Percentiles rank a stretch among this genome's conserved stretches.
phyloP scores from a whole-genome alignment of 2,113 vertebrate species.

The Saguinus imperator region DNA sequence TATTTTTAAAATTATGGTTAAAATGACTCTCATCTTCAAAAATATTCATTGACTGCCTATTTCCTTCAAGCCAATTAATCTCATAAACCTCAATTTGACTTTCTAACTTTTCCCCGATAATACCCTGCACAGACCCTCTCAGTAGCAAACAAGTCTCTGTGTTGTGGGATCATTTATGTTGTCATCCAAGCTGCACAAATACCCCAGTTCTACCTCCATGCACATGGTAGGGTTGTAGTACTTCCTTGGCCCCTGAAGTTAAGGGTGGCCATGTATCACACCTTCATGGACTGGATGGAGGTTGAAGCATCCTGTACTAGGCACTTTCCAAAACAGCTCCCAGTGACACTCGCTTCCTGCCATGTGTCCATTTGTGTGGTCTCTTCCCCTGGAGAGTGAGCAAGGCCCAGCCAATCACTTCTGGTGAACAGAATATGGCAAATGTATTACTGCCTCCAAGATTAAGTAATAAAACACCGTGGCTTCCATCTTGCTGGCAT shows the following conservation, averaged over 20 bases:
- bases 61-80: not conserved
- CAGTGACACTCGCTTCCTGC: not conserved
- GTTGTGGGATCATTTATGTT: not conserved
- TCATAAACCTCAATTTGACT: not conserved
- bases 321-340: not conserved
- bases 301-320: too few relatives aligned
- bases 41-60: not conserved
- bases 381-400: not conserved
- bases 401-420: not conserved
- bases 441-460: not conserved
- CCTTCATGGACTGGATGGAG: not conserved
- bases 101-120: not conserved
- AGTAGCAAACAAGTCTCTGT: not conserved
- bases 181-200: not conserved
- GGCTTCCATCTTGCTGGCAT: not conserved
- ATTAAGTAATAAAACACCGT: not conserved
- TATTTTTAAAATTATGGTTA: constrained; percentile 29
- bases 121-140: not conserved
- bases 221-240: not conserved
- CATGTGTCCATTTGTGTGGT: not conserved
- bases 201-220: not conserved
- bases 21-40: constrained; percentile 26
- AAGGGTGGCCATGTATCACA: not conserved
- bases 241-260: not conserved
- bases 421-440: not conserved